Evolutionary conservation across 2,113 vertebrate genomes (phyloP).

Genomic region (Plectropomus leopardus): DNA sequence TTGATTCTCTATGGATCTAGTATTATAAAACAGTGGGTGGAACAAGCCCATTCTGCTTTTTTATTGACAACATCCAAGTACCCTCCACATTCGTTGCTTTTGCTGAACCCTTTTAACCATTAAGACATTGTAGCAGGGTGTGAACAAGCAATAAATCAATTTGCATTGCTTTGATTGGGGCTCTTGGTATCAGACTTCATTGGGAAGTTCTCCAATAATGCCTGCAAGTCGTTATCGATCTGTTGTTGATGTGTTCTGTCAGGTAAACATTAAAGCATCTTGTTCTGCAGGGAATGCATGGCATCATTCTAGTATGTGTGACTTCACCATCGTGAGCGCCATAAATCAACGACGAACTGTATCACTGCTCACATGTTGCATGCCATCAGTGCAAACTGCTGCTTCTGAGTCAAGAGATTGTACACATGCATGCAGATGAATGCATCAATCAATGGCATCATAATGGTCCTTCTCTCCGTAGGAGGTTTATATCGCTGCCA

Average conservation of each 20-base stretch:
- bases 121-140: slow-evolving; percentile 45
- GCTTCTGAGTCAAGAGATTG: slow-evolving; percentile 30
- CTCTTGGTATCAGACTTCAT: slow-evolving; percentile 23
- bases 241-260: background rate
- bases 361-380: slow-evolving; percentile 53
- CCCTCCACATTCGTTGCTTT: background rate
- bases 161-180: slow-evolving; percentile 42
- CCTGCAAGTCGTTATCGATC: slow-evolving; percentile 47
- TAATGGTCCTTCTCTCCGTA: slow-evolving; percentile 66
- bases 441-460: slow-evolving; percentile 76
- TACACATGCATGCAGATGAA: slow-evolving; percentile 71
- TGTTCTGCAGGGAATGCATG: background rate
- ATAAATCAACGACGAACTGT: slow-evolving; percentile 7
- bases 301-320: slow-evolving; percentile 12
- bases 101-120: slow-evolving; percentile 33
- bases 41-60: slow-evolving; percentile 23
- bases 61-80: slow-evolving; percentile 14
- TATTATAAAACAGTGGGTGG: background rate
- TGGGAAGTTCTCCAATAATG: slow-evolving; percentile 40
- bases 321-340: background rate
- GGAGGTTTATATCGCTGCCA: slow-evolving; percentile 72
- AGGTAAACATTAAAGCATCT: slow-evolving; percentile 37
- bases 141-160: slow-evolving; percentile 66
- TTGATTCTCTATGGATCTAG: slow-evolving; percentile 18
- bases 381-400: slow-evolving; percentile 36